These are phyloP conservation scores for Eucidaris tribuloides DNA, from an alignment of 35 echinoderm and acorn worm genomes.

Conservation along the genomic window DNA sequence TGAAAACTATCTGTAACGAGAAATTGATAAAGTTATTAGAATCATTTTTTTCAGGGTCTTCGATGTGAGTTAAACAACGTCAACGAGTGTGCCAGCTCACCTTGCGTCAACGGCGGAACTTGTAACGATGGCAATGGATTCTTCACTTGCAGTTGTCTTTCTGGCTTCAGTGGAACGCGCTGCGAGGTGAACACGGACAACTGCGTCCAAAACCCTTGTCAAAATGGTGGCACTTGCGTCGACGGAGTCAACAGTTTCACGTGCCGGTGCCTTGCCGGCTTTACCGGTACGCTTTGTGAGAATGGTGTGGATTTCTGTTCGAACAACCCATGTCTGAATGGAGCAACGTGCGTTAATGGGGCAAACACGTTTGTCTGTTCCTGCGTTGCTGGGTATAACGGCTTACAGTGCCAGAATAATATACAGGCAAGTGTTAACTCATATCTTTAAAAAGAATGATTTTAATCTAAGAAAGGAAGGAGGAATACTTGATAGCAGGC, in stretches of 20 bases:
- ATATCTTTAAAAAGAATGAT: background rate
- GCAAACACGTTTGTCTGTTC: background rate
- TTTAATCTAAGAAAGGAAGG: too few relatives aligned
- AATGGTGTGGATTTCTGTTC: conserved; percentile 46
- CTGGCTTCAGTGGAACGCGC: conserved; percentile 23
- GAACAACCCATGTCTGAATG: conserved; percentile 22
- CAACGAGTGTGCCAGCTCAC: conserved; percentile 41
- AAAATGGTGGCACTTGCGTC: conserved; percentile 56
- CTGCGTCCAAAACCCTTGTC: conserved; percentile 48
- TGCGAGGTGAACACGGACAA: conserved; percentile 42
- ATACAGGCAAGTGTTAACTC: background rate
- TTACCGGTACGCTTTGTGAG: conserved; percentile 37
- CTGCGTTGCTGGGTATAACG: conserved; percentile 61
- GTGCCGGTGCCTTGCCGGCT: conserved; percentile 42
- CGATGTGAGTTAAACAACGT: background rate
- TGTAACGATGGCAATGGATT: conserved; percentile 27
- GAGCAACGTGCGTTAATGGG: conserved; percentile 17
- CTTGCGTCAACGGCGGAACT: conserved; percentile 64
- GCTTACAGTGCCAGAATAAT: conserved; percentile 37
- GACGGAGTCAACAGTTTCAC: conserved; percentile 41
- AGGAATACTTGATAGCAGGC: too few relatives aligned
- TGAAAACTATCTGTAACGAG: too few relatives aligned
- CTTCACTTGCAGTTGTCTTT: conserved; percentile 38
- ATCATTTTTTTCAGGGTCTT: too few relatives aligned
- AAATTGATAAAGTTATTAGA: too few relatives aligned